Percentiles rank a stretch among this genome's conserved stretches.
These are phyloP conservation scores for Bathynomus jamesi DNA, from an alignment of 1,140 invertebrate genomes.

Conservation along the genomic window DNA sequence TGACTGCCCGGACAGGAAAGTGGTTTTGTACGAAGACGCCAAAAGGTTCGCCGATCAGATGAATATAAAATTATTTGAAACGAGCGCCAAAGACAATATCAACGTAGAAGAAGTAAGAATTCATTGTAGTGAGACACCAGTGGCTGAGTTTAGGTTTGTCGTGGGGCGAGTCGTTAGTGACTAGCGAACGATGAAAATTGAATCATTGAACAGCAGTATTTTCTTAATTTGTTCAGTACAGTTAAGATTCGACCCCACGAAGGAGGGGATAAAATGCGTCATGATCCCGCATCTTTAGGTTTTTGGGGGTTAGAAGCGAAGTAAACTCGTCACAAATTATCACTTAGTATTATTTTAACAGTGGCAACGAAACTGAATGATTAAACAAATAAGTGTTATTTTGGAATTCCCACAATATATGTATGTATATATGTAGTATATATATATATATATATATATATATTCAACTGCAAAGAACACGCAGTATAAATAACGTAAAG, in stretches of 20 bases:
- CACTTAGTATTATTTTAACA: no score
- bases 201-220: neutral
- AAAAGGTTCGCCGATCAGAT: constrained; percentile 94
- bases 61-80: constrained; percentile 94
- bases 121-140: neutral
- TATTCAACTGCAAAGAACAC: no score
- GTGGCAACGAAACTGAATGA: no score
- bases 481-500: no score
- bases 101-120: constrained; percentile 90
- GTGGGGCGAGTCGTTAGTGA: constrained; percentile 1
- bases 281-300: neutral
- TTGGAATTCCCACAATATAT: no score
- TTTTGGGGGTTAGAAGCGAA: no score
- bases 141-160: constrained; percentile 32
- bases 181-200: neutral
- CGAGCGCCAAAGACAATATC: constrained; percentile 96
- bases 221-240: neutral
- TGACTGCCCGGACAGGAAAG: constrained; percentile 92
- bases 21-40: constrained; percentile 93
- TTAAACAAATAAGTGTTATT: no score
- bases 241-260: neutral
- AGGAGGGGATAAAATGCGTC: neutral
- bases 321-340: no score
- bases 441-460: no score
- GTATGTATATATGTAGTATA: no score